Percentiles rank a stretch among this genome's conserved stretches.
Conservation (phyloP, 2,888 invertebrate genomes). For the Alviniconcha strummeri region DNA sequence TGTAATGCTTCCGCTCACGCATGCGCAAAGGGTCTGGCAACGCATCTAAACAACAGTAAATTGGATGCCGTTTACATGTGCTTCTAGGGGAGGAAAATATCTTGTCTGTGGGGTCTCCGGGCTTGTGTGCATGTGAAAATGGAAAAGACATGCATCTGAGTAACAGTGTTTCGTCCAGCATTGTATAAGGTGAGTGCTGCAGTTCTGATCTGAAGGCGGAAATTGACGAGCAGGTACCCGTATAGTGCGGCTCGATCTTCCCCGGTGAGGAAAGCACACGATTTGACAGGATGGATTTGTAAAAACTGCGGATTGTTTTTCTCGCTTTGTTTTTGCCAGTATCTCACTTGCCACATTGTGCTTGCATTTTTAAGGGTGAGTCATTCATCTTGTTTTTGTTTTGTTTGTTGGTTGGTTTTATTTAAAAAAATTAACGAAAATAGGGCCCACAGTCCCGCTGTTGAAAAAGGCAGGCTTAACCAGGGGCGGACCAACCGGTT, state of each 20-base stretch:
- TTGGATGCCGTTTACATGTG: conserved; percentile 7
- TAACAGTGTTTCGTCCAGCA: not conserved
- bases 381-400: not conserved
- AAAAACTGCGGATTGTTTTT: not conserved
- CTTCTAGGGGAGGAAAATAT: not conserved
- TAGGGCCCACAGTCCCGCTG: not conserved
- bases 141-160: conserved; percentile 11
- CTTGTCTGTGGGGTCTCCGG: not conserved
- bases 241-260: not conserved
- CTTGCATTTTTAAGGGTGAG: not conserved
- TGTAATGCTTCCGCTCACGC: conserved; percentile 34
- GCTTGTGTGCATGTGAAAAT: not conserved
- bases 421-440: not conserved
- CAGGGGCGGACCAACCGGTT: no score
- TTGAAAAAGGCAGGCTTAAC: no score
- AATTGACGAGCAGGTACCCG: not conserved
- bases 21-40: conserved; percentile 50
- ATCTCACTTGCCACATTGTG: not conserved
- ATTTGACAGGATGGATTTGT: conserved; percentile 13
- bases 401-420: not conserved
- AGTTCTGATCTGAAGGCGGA: not conserved
- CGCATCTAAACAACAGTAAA: conserved; percentile 55
- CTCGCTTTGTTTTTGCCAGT: not conserved
- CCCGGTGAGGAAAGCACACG: not conserved
- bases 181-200: conserved; percentile 5